phyloP scores from a whole-genome alignment of 2,113 vertebrate species.

The Nyctibius bracteatus region DNA sequence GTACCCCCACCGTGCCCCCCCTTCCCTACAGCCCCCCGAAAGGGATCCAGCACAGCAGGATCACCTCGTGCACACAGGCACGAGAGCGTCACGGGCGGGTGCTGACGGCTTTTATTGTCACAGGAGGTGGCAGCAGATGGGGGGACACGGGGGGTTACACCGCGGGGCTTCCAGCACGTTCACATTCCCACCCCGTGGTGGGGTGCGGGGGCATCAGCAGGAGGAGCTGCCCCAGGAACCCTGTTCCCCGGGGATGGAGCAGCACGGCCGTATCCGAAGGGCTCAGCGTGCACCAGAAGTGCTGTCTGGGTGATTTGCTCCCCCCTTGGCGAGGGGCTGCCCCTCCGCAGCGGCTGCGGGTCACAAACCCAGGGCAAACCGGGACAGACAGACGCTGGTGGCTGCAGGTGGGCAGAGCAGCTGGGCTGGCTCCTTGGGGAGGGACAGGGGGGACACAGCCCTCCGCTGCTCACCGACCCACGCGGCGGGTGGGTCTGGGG shows the following conservation, averaged over 20 bases:
- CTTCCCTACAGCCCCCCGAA: neutral
- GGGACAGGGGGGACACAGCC: neutral
- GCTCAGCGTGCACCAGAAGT: accelerated
- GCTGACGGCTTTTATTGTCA: neutral
- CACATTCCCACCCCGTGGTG: too few relatives aligned
- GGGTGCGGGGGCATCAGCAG: too few relatives aligned
- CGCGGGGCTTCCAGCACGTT: neutral
- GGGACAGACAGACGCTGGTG: neutral
- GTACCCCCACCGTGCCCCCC: accelerated
- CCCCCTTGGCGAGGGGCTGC: neutral
- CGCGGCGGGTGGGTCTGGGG: accelerated
- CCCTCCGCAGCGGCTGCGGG: neutral
- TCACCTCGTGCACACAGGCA: accelerated
- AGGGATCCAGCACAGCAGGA: accelerated
- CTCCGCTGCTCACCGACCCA: accelerated
- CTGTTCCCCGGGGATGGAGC: neutral
- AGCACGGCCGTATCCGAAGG: neutral
- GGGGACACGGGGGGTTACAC: neutral
- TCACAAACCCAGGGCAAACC: neutral
- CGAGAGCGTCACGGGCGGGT: accelerated
- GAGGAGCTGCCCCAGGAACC: neutral
- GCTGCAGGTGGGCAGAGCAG: neutral
- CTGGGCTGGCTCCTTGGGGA: neutral
- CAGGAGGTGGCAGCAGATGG: neutral
- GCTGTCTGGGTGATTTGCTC: neutral